A percentile compares a stretch with the other conserved stretches of the same genome.
Conservation (phyloP, 2,888 invertebrate species). For the Heliothis peltigera region DNA sequence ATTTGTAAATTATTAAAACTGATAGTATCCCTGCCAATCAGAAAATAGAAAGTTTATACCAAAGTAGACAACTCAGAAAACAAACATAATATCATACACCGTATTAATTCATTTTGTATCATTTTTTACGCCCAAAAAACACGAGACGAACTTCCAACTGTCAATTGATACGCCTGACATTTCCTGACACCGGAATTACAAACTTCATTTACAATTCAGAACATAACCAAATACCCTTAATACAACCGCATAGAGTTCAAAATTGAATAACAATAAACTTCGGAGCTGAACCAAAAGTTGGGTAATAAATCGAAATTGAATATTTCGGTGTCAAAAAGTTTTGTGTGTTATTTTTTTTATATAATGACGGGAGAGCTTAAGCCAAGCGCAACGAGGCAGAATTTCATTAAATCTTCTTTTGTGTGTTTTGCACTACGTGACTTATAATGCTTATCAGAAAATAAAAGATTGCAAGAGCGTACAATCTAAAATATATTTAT, state of each 20-base stretch:
- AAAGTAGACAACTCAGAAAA: slow-evolving; percentile 34
- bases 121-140: slow-evolving; percentile 54
- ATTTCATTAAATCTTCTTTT: slow-evolving; percentile 36
- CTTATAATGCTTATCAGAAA: slow-evolving; percentile 28
- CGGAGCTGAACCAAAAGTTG: slow-evolving; percentile 24
- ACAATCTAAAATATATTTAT: neutral
- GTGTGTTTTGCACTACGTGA: slow-evolving; percentile 40
- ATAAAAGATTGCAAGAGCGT: slow-evolving; percentile 9
- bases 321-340: slow-evolving; percentile 61
- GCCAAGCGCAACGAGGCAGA: slow-evolving; percentile 32
- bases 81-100: slow-evolving; percentile 43
- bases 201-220: slow-evolving; percentile 18
- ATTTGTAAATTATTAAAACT: too few relatives aligned
- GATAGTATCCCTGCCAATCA: neutral
- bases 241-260: slow-evolving; percentile 21
- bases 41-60: neutral
- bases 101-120: slow-evolving; percentile 43
- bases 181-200: slow-evolving; percentile 60
- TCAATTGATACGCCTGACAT: slow-evolving; percentile 64
- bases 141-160: slow-evolving; percentile 57
- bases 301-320: slow-evolving; percentile 59
- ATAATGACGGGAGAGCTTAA: slow-evolving; percentile 48
- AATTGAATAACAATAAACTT: slow-evolving; percentile 17
- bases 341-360: slow-evolving; percentile 58
- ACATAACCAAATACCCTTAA: slow-evolving; percentile 19